phyloP scores from a whole-genome alignment of 2,113 vertebrate species.

The Chlorodrepanis virens region DNA sequence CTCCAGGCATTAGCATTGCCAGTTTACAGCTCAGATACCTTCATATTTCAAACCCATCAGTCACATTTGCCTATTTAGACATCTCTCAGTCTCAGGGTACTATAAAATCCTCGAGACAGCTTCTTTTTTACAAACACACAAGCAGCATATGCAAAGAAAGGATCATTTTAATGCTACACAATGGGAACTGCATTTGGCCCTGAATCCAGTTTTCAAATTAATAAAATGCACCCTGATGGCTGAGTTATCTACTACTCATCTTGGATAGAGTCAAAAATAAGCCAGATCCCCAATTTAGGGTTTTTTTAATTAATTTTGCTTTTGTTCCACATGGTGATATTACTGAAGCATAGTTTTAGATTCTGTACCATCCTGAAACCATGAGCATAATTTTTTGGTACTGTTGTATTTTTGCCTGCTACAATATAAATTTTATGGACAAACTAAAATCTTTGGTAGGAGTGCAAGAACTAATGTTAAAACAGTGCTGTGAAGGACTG shows the following conservation, averaged over 20 bases:
- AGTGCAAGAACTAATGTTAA: background rate
- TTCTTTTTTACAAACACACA: background rate
- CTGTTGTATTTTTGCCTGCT: background rate
- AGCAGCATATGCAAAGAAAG: background rate
- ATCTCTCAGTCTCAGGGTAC: background rate
- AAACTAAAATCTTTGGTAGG: background rate
- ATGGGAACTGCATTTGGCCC: background rate
- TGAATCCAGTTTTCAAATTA: background rate
- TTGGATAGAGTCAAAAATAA: background rate
- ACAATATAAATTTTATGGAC: background rate
- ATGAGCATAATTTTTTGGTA: background rate
- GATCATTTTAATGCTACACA: background rate
- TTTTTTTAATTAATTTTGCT: background rate
- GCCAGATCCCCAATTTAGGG: accelerated
- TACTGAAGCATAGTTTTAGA: background rate
- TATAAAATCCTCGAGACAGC: background rate
- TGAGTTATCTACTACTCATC: background rate
- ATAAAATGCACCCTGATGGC: background rate
- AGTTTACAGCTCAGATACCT: background rate
- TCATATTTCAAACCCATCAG: background rate
- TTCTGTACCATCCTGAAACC: background rate
- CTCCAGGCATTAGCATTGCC: background rate
- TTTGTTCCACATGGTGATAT: background rate
- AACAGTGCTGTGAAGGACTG: background rate
- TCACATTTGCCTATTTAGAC: background rate